Percentiles rank a stretch among this genome's conserved stretches.
Conservation (phyloP, 2,797 vertebrate species). For the Notoglanidium macrostoma region DNA sequence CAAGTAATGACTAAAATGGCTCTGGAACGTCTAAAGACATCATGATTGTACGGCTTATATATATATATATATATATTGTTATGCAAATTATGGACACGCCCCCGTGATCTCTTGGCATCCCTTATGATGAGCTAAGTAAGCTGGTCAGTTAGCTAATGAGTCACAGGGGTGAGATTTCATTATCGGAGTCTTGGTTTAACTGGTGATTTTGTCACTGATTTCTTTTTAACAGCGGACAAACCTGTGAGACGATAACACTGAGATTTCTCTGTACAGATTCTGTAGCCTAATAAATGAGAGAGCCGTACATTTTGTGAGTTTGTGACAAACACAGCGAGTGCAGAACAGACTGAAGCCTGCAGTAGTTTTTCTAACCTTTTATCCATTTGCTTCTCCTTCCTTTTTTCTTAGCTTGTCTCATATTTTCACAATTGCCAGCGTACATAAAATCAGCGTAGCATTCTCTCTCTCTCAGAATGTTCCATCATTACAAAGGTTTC, state of each 20-base stretch:
- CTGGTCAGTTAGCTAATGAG: too few relatives aligned
- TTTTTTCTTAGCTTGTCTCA: conserved; percentile 12
- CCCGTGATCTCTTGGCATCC: background rate
- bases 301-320: background rate
- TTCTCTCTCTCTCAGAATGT: conserved; percentile 10
- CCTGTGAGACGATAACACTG: background rate
- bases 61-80: background rate
- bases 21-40: background rate
- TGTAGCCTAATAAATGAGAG: background rate
- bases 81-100: background rate
- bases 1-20: background rate
- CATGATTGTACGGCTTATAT: too few relatives aligned
- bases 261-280: background rate
- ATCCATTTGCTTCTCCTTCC: background rate
- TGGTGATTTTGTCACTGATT: background rate
- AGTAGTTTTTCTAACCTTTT: background rate
- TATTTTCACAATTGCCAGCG: conserved; percentile 1
- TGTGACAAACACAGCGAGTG: background rate
- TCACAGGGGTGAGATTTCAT: background rate
- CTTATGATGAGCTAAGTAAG: background rate
- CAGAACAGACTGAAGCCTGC: background rate
- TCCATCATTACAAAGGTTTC: background rate
- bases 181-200: background rate
- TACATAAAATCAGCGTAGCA: background rate
- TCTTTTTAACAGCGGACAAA: background rate